phyloP scores from a whole-genome alignment of 2,797 vertebrate species.

The Todus mexicanus region DNA sequence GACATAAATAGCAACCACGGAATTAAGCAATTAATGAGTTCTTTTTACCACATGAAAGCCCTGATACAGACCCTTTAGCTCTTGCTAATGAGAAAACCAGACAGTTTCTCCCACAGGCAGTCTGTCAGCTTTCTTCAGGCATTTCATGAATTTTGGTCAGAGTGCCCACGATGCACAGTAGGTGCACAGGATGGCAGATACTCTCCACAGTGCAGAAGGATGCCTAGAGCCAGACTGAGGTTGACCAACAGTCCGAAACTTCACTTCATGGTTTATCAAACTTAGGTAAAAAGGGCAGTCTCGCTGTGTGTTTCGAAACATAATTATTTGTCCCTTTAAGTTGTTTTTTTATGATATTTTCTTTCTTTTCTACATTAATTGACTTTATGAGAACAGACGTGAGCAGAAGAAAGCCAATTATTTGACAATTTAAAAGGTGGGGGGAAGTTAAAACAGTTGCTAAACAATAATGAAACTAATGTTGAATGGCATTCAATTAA shows the following conservation, averaged over 20 bases:
- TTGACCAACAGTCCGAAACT: not conserved
- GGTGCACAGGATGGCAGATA: not conserved
- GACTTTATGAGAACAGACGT: not conserved
- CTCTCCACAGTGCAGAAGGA: not conserved
- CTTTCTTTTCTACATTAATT: not conserved
- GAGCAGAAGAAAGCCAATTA: slow-evolving; percentile 60
- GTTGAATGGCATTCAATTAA: slow-evolving; percentile 67
- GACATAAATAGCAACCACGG: slow-evolving; percentile 51
- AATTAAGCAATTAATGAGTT: slow-evolving; percentile 61
- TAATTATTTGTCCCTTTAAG: not conserved
- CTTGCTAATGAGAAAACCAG: slow-evolving; percentile 61
- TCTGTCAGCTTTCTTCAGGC: slow-evolving; percentile 49
- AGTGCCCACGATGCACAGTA: not conserved
- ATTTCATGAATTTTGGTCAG: slow-evolving; percentile 38
- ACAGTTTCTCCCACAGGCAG: slow-evolving; percentile 59
- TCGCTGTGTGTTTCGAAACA: not conserved
- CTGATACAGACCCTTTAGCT: slow-evolving; percentile 50
- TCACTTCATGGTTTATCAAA: not conserved
- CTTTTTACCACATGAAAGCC: slow-evolving; percentile 58
- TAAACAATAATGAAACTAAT: slow-evolving; percentile 64
- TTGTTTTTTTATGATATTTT: not conserved
- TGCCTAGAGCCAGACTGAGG: not conserved
- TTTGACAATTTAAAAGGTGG: slow-evolving; percentile 35
- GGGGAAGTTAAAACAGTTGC: slow-evolving; percentile 1
- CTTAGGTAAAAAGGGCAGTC: not conserved